A percentile compares a stretch with the other conserved stretches of the same genome.
phyloP scores from a whole-genome alignment of 2,888 invertebrate species.

The Tubulanus polymorphus region DNA sequence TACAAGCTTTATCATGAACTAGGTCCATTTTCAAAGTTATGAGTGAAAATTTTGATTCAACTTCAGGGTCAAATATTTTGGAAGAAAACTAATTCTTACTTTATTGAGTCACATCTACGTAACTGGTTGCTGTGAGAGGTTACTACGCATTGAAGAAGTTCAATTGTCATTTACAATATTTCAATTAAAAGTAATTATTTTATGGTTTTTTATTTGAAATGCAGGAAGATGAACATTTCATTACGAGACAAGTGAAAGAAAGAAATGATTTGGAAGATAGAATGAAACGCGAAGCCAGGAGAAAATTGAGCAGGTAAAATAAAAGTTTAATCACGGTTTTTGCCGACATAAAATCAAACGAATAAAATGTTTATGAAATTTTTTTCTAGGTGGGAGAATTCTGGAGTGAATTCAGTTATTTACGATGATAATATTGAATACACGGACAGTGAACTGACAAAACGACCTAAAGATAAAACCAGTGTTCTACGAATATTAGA shows the following conservation, averaged over 20 bases:
- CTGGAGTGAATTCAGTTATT: conserved; percentile 40
- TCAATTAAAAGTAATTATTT: no score
- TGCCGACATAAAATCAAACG: not conserved
- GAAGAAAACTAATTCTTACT: no score
- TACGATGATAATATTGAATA: conserved; percentile 37
- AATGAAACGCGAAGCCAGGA: conserved; percentile 18
- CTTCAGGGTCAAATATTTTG: no score
- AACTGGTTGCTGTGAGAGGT: no score
- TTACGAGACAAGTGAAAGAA: conserved; percentile 16
- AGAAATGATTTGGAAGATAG: conserved; percentile 19
- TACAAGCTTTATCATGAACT: no score
- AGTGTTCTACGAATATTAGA: conserved; percentile 30
- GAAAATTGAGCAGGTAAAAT: conserved; percentile 33
- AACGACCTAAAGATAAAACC: conserved; percentile 19
- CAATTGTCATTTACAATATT: no score
- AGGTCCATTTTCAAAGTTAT: no score
- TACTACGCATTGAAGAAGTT: no score
- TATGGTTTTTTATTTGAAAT: not conserved
- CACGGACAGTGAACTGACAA: conserved; percentile 20
- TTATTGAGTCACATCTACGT: no score
- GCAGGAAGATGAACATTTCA: conserved; percentile 25
- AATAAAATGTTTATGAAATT: no score
- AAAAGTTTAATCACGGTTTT: not conserved
- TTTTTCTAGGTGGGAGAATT: conserved; percentile 35
- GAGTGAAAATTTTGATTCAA: no score